Evolutionary conservation across 2,113 vertebrate genomes (phyloP).

Genomic region (Callithrix jacchus): DNA sequence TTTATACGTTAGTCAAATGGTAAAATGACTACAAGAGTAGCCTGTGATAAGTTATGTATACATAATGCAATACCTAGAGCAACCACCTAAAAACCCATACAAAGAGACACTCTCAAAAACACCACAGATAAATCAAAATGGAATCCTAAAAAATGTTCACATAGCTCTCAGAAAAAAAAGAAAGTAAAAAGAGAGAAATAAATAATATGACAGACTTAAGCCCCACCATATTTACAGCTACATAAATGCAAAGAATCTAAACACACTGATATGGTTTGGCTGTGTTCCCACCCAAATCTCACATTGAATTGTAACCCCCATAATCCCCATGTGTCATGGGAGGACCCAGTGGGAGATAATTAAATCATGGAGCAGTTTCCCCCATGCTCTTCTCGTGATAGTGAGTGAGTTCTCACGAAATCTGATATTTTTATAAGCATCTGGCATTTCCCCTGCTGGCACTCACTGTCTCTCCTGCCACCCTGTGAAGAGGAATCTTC

Average conservation of each 20-base stretch:
- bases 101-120: not conserved
- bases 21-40: rapidly evolving
- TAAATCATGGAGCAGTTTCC: too few species aligned
- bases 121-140: rapidly evolving
- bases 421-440: too few species aligned
- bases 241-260: not conserved
- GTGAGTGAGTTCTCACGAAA: too few species aligned
- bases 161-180: not conserved
- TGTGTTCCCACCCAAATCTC: too few species aligned
- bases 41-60: rapidly evolving
- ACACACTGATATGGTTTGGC: too few species aligned
- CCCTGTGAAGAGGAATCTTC: too few species aligned
- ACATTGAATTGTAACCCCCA: too few species aligned
- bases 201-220: not conserved
- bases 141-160: not conserved
- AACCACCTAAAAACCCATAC: rapidly evolving
- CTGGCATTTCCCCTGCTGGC: too few species aligned
- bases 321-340: too few species aligned
- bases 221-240: rapidly evolving
- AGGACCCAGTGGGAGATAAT: too few species aligned
- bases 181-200: not conserved
- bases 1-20: not conserved
- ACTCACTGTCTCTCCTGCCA: too few species aligned
- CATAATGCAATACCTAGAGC: rapidly evolving
- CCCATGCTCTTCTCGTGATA: too few species aligned